Percentiles rank a stretch among this genome's conserved stretches.
phyloP scores from a whole-genome alignment of 2,888 invertebrate species.

The Copidosoma aretas region DNA sequence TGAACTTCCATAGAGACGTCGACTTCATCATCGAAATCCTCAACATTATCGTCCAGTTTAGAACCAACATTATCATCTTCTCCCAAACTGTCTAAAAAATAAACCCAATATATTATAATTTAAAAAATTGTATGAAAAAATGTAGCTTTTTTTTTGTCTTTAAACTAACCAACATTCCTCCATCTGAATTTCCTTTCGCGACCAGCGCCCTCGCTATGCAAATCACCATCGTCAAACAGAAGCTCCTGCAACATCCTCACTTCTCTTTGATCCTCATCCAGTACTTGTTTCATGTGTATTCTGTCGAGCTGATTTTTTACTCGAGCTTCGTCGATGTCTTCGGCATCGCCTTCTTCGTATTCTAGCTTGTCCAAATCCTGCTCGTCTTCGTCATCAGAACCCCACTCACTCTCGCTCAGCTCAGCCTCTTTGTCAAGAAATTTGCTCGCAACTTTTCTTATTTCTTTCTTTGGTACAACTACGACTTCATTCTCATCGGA shows the following conservation, averaged over 20 bases:
- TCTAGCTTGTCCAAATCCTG: conserved; percentile 80
- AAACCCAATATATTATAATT: too few species aligned
- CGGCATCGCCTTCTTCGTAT: conserved; percentile 83
- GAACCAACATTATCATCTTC: conserved; percentile 61
- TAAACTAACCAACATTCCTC: conserved; percentile 76
- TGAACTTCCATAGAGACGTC: conserved; percentile 77
- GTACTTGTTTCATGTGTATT: conserved; percentile 84
- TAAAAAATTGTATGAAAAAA: not conserved
- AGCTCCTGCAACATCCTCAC: conserved; percentile 84
- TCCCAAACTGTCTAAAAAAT: conserved; percentile 55
- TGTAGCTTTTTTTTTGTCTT: not conserved
- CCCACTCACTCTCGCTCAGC: conserved; percentile 89
- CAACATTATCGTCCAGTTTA: conserved; percentile 52
- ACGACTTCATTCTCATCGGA: conserved; percentile 83
- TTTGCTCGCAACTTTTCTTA: conserved; percentile 67
- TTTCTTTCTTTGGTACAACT: conserved; percentile 61
- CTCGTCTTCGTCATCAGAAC: conserved; percentile 88
- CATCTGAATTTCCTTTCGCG: conserved; percentile 84
- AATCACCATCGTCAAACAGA: conserved; percentile 88
- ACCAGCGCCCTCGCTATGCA: conserved; percentile 76
- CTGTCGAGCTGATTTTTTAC: conserved; percentile 80
- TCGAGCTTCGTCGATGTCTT: conserved; percentile 80
- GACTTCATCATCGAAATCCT: conserved; percentile 62
- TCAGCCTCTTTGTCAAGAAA: conserved; percentile 93
- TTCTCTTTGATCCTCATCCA: conserved; percentile 89